Evolutionary conservation across 2,797 vertebrate species (phyloP).

Genomic region (Balearica regulorum): DNA sequence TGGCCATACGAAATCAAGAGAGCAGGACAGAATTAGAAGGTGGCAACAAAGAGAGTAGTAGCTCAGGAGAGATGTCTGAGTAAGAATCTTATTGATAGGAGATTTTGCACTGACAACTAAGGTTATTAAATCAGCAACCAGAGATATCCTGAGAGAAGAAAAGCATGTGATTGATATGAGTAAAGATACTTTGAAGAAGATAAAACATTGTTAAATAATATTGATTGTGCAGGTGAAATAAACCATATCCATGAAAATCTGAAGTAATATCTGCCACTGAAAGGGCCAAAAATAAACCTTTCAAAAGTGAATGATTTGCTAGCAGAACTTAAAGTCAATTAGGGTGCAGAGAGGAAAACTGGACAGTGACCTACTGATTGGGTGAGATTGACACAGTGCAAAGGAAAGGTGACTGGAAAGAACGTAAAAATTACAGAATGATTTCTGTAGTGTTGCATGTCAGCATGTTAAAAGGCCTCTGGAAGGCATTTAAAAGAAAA

Average conservation of each 20-base stretch:
- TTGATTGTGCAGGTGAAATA: neutral
- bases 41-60: neutral
- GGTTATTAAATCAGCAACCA: constrained; percentile 28
- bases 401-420: neutral
- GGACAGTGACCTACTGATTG: neutral
- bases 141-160: neutral
- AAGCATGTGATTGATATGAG: neutral
- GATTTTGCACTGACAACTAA: neutral
- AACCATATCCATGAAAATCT: neutral
- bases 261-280: neutral
- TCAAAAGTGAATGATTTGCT: neutral
- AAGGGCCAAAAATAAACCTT: neutral
- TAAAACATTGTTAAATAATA: neutral
- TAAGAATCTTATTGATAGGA: constrained; percentile 11
- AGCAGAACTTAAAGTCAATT: neutral
- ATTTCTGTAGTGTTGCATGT: neutral
- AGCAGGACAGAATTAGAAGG: neutral
- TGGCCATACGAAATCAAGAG: neutral
- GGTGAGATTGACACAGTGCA: neutral
- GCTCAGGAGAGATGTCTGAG: neutral
- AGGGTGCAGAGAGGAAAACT: neutral
- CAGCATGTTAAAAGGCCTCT: neutral
- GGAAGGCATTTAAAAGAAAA: neutral
- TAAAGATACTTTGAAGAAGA: neutral
- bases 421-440: neutral